A percentile compares a stretch with the other conserved stretches of the same genome.
phyloP scores from a whole-genome alignment of 2,888 invertebrate species.

The Cosmia trapezina region DNA sequence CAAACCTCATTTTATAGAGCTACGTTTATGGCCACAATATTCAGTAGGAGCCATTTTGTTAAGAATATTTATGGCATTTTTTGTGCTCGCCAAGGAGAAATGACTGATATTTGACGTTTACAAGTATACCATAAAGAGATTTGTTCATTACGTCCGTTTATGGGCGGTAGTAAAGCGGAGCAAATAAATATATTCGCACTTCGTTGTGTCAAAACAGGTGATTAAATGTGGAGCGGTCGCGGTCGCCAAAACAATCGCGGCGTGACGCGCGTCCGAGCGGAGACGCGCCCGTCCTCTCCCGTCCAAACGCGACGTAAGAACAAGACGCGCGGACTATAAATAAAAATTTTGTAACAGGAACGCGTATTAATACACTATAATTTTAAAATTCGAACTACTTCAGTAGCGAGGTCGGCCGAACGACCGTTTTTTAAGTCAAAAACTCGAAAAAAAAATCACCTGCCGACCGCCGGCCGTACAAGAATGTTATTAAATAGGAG shows the following conservation, averaged over 20 bases:
- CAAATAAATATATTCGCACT: slow-evolving; percentile 84
- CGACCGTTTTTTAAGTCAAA: slow-evolving; percentile 76
- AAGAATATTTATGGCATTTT: slow-evolving; percentile 88
- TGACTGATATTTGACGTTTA: slow-evolving; percentile 88
- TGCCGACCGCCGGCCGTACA: slow-evolving; percentile 80
- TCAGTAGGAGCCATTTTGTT: slow-evolving; percentile 89
- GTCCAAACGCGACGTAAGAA: slow-evolving; percentile 39
- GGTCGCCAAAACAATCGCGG: slow-evolving; percentile 69
- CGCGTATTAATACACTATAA: slow-evolving; percentile 88
- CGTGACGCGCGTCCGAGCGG: slow-evolving; percentile 55
- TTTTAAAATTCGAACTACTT: slow-evolving; percentile 88
- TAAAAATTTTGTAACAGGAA: slow-evolving; percentile 82
- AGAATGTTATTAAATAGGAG: slow-evolving; percentile 90
- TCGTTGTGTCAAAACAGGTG: slow-evolving; percentile 78
- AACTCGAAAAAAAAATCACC: slow-evolving; percentile 83
- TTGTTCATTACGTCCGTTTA: slow-evolving; percentile 87
- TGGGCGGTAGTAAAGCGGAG: slow-evolving; percentile 78
- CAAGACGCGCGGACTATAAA: slow-evolving; percentile 84
- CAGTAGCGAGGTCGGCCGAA: slow-evolving; percentile 83
- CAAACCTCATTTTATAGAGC: slow-evolving; percentile 87
- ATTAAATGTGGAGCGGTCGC: slow-evolving; percentile 69
- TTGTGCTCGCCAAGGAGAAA: slow-evolving; percentile 81
- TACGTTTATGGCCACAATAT: slow-evolving; percentile 87
- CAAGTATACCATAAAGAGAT: slow-evolving; percentile 88
- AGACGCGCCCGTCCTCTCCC: slow-evolving; percentile 50